Percentiles rank a stretch among this genome's conserved stretches.
These are phyloP conservation scores for Phania funesta DNA, from an alignment of 2,888 invertebrate genomes.

Conservation along the genomic window DNA sequence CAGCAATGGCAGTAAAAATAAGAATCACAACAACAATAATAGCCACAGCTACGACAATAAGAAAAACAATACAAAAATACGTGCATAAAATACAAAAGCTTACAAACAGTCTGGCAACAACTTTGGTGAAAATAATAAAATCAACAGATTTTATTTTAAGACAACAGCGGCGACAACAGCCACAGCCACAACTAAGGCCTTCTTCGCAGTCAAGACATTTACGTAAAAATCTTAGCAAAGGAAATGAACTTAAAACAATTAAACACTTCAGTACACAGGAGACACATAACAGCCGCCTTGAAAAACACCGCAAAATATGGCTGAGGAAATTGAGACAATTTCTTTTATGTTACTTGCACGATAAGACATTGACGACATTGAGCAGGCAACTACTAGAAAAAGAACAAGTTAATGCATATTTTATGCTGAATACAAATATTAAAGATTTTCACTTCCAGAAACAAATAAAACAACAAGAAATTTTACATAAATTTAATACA, in stretches of 20 bases:
- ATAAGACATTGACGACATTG: slow-evolving; percentile 1
- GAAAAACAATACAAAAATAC: slow-evolving; percentile 55
- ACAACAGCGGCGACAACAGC: slow-evolving; percentile 18
- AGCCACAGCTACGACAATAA: slow-evolving; percentile 1
- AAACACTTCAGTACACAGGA: slow-evolving; percentile 47
- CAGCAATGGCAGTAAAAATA: too few species aligned
- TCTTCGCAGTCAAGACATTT: neutral
- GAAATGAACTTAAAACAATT: slow-evolving; percentile 61
- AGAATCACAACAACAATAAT: slow-evolving; percentile 1
- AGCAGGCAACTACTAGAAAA: neutral
- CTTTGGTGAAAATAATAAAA: slow-evolving; percentile 48
- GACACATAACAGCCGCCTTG: slow-evolving; percentile 34
- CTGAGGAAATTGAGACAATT: slow-evolving; percentile 16
- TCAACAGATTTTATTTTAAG: slow-evolving; percentile 35
- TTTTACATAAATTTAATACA: slow-evolving; percentile 46
- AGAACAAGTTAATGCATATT: slow-evolving; percentile 14
- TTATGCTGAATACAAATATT: neutral
- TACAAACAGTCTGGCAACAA: slow-evolving; percentile 8
- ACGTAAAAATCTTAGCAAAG: slow-evolving; percentile 57
- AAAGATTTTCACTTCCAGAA: slow-evolving; percentile 25
- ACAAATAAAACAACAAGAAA: slow-evolving; percentile 42
- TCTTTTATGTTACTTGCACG: neutral
- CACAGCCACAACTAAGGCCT: slow-evolving; percentile 23
- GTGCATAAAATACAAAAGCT: slow-evolving; percentile 59
- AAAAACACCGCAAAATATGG: slow-evolving; percentile 6